Evolutionary conservation across 2,113 vertebrate genomes (phyloP).

Genomic region (Tiliqua scincoides): DNA sequence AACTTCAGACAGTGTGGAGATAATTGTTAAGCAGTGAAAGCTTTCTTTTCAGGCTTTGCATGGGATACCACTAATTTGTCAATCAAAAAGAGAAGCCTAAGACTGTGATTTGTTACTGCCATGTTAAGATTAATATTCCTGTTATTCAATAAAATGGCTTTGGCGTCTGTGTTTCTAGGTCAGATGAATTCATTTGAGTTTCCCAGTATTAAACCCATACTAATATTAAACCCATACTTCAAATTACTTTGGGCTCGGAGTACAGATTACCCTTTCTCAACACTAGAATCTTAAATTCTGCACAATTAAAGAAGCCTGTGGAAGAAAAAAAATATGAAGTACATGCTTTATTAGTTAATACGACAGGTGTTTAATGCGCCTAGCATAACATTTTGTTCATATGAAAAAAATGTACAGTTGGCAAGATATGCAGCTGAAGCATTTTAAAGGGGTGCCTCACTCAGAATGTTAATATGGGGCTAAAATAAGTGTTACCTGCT

Average conservation of each 20-base stretch:
- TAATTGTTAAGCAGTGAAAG: neutral
- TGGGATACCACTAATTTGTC: neutral
- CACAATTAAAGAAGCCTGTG: neutral
- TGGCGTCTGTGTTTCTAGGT: slow-evolving; percentile 1
- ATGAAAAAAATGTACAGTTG: neutral
- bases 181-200: neutral
- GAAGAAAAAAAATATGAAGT: neutral
- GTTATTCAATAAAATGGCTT: slow-evolving; percentile 3
- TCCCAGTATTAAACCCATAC: neutral
- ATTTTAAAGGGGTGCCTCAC: neutral
- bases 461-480: neutral
- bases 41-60: neutral
- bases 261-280: neutral
- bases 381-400: neutral
- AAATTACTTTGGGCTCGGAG: neutral
- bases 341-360: neutral
- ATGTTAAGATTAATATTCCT: slow-evolving; percentile 2
- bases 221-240: neutral
- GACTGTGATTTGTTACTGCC: slow-evolving; percentile 2
- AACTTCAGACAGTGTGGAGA: neutral
- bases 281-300: neutral
- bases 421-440: neutral
- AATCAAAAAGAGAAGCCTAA: neutral
- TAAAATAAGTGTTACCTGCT: neutral
- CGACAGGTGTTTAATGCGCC: neutral